Conservation (phyloP, 2,888 invertebrate genomes). For the Lydus trimaculatus region DNA sequence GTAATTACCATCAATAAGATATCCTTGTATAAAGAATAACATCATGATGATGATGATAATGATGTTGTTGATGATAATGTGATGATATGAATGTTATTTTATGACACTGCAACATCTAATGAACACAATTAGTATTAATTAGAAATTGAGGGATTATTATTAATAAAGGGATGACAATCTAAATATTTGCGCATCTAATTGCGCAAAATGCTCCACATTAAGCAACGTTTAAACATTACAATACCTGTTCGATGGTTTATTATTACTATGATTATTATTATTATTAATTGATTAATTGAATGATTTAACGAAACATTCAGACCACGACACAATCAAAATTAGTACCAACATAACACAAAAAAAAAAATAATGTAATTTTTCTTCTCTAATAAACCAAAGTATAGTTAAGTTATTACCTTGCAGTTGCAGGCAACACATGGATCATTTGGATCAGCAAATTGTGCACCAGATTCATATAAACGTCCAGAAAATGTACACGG, state of each 20-base stretch:
- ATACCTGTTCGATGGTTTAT: constrained; percentile 43
- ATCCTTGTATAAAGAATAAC: constrained; percentile 16
- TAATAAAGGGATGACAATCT: constrained; percentile 19
- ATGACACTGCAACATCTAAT: constrained; percentile 14
- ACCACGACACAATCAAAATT: constrained; percentile 40
- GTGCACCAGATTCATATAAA: constrained; percentile 67
- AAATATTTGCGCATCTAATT: constrained; percentile 26
- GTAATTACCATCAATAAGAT: too few species aligned
- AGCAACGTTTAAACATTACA: constrained; percentile 42
- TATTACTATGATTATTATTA: too few species aligned
- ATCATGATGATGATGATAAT: constrained; percentile 19
- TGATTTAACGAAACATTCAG: constrained; percentile 45
- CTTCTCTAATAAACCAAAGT: neutral
- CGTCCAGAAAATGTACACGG: constrained; percentile 70
- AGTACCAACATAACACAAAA: constrained; percentile 16
- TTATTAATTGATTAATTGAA: neutral
- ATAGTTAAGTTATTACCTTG: constrained; percentile 69
- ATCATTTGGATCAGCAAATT: constrained; percentile 68
- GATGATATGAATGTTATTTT: constrained; percentile 32
- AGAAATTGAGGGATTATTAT: neutral
- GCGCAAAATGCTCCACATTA: constrained; percentile 41
- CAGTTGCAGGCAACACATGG: constrained; percentile 77
- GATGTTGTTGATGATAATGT: constrained; percentile 17
- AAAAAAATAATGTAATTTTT: neutral
- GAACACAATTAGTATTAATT: neutral